These are phyloP conservation scores for Calcarius lapponicus DNA, from an alignment of 2,797 vertebrate genomes.

Conservation along the genomic window DNA sequence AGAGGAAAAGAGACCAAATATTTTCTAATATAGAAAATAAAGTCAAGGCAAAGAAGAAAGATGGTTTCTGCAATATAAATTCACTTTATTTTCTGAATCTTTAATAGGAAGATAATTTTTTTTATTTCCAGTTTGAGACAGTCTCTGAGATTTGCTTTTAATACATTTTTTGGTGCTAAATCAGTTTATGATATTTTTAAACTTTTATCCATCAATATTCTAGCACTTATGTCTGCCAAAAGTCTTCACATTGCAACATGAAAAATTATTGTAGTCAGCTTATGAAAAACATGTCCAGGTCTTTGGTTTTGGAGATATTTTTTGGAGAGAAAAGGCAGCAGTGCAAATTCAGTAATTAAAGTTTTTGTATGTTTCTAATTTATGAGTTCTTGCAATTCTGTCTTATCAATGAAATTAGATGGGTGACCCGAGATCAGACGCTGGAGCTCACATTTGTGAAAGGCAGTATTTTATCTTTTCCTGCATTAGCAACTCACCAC, in stretches of 20 bases:
- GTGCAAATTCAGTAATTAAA: not conserved
- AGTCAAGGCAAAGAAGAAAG: not conserved
- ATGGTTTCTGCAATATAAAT: not conserved
- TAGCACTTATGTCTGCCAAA: not conserved
- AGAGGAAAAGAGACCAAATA: slow-evolving; percentile 1
- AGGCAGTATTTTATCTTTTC: not conserved
- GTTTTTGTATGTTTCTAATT: not conserved
- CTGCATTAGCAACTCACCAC: not conserved
- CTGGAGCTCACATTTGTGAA: not conserved
- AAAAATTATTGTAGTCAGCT: not conserved
- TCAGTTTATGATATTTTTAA: not conserved
- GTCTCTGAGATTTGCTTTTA: not conserved
- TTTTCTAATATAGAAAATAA: not conserved
- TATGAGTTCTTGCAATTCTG: not conserved
- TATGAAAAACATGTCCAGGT: not conserved
- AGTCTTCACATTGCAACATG: not conserved
- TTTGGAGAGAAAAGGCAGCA: not conserved
- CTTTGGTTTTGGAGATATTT: not conserved
- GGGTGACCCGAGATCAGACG: not conserved
- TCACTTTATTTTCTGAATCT: not conserved
- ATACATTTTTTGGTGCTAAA: not conserved
- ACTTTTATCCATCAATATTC: not conserved
- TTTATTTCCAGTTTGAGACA: not conserved
- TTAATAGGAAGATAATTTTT: not conserved
- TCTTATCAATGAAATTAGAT: not conserved